phyloP scores from a whole-genome alignment of 2,888 invertebrate genomes.

The Acholoe squamosa region DNA sequence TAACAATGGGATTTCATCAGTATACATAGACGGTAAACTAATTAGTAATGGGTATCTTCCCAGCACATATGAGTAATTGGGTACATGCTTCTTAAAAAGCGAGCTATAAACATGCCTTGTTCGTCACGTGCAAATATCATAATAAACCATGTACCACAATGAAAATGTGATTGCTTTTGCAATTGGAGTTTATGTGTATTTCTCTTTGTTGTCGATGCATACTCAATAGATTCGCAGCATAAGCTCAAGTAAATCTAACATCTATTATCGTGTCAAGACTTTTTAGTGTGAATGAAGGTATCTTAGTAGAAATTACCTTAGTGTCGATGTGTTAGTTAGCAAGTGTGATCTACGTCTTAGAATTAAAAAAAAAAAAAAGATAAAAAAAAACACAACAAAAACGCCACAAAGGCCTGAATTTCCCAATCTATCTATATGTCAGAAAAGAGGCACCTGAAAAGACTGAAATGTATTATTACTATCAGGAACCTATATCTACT shows the following conservation, averaged over 20 bases:
- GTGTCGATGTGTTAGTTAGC: not conserved
- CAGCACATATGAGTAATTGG: not conserved
- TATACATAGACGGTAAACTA: not conserved
- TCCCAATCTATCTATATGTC: not conserved
- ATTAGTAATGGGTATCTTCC: not conserved
- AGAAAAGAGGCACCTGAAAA: not conserved
- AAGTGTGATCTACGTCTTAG: not conserved
- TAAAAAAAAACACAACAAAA: too few species aligned
- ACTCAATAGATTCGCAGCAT: too few species aligned
- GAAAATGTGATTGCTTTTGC: too few species aligned
- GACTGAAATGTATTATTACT: constrained; percentile 26
- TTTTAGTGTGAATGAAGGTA: not conserved
- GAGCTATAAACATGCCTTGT: not conserved
- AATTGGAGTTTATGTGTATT: too few species aligned
- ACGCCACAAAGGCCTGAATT: not conserved
- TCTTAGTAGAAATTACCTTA: constrained; percentile 16
- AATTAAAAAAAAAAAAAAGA: too few species aligned
- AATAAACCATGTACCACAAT: not conserved
- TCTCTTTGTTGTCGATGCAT: too few species aligned
- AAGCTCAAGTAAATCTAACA: too few species aligned
- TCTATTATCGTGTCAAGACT: too few species aligned
- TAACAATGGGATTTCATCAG: not conserved
- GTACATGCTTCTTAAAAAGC: not conserved
- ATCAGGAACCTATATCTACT: not conserved
- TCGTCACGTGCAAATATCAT: not conserved